A percentile compares a stretch with the other conserved stretches of the same genome.
phyloP scores from a whole-genome alignment of 2,888 invertebrate species.

The Cremastobaeus sp. region DNA sequence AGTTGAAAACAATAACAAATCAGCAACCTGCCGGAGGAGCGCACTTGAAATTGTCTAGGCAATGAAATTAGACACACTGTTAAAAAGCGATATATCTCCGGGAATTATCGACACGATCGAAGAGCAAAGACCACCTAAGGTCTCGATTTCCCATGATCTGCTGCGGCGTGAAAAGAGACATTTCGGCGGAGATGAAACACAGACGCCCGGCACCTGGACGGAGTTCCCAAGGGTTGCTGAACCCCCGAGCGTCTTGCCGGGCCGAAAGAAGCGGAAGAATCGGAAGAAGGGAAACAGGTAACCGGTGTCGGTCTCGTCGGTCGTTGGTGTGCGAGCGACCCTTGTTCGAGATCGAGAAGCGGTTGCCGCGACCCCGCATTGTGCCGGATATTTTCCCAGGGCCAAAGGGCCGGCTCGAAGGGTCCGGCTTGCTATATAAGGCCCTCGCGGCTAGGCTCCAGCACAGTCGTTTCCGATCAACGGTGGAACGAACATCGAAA shows the following conservation, averaged over 20 bases:
- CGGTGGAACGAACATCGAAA: slow-evolving; percentile 64
- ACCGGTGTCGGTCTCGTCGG: slow-evolving; percentile 42
- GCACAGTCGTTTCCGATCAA: slow-evolving; percentile 70
- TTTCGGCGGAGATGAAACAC: slow-evolving; percentile 35
- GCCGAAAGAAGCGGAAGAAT: slow-evolving; percentile 45
- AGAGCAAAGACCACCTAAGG: neutral
- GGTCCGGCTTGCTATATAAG: slow-evolving; percentile 67
- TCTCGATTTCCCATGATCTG: neutral
- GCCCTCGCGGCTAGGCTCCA: slow-evolving; percentile 49
- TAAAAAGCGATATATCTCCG: too few relatives aligned
- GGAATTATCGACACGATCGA: neutral
- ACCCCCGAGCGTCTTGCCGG: slow-evolving; percentile 14
- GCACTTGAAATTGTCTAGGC: too few relatives aligned
- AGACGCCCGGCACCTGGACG: slow-evolving; percentile 61
- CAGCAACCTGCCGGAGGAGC: too few relatives aligned
- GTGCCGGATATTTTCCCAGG: slow-evolving; percentile 71
- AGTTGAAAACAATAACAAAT: too few relatives aligned
- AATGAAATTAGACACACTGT: too few relatives aligned
- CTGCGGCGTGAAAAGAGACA: neutral
- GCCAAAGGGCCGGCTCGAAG: slow-evolving; percentile 54
- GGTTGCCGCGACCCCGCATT: slow-evolving; percentile 53
- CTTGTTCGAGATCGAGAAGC: slow-evolving; percentile 35
- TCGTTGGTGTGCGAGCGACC: too few relatives aligned
- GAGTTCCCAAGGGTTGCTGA: slow-evolving; percentile 63
- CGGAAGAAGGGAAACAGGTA: slow-evolving; percentile 60